phyloP scores from a whole-genome alignment of 1,140 invertebrate species.

The Globodera rostochiensis region DNA sequence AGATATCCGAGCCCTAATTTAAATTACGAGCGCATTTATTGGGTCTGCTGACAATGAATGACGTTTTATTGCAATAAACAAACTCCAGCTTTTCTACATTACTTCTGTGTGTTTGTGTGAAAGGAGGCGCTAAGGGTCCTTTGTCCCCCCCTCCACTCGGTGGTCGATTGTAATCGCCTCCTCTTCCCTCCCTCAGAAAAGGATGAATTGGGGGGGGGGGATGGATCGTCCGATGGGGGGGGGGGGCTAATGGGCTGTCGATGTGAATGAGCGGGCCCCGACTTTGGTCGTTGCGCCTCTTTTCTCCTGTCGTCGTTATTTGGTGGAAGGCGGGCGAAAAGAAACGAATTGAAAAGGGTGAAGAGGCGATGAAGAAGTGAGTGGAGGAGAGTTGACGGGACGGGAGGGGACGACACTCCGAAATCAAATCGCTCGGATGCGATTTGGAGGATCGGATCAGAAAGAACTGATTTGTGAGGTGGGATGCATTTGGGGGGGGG shows the following conservation, averaged over 20 bases:
- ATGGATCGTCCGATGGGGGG: neutral
- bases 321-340: neutral
- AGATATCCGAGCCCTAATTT: too few species aligned
- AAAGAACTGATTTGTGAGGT: slow-evolving; percentile 3
- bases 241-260: neutral
- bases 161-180: neutral
- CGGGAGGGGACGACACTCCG: neutral
- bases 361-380: neutral
- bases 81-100: too few species aligned
- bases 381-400: neutral
- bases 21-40: too few species aligned
- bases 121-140: neutral
- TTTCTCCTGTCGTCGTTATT: neutral
- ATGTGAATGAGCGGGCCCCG: neutral
- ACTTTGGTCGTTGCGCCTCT: neutral
- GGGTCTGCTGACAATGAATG: too few species aligned
- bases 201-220: neutral
- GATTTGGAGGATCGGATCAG: slow-evolving; percentile 1
- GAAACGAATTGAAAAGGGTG: neutral
- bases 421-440: neutral
- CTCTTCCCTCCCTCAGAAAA: neutral
- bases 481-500: neutral
- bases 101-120: neutral
- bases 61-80: too few species aligned
- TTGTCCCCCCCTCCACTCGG: neutral